Evolutionary conservation across 1,140 invertebrate genomes (phyloP), one percentile per base, ranked within the genome.

Genomic region (Drosophila serrata): DNA sequence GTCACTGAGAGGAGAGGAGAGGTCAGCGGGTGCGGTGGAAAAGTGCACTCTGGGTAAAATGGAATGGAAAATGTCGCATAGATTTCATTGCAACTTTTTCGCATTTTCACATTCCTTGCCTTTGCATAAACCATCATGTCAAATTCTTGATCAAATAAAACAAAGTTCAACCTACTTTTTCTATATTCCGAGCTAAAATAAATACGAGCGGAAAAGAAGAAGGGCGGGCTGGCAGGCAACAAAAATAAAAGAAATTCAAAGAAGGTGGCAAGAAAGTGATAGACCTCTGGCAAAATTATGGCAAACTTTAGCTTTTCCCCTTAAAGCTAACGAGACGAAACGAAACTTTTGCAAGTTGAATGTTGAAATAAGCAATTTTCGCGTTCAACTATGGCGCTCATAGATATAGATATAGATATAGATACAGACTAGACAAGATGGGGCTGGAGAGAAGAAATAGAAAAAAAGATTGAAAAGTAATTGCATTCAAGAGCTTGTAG

Each of bases 321-420:
- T 70, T 58, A 82, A 90, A 75, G 68, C 60, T 78, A 70, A 75
- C 79, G 79, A 72, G 70, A 86, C 78, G 82, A 79, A 82, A 68
- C 58, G 81, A 60, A 74, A 85, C 78, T 90, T 90, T 81, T 70
- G 56, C 48, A 85, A 84, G 81, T 85, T 90, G 48, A 85, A 85
- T 90, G 86, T 90, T 90, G 86, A 90, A 85, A 90, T 90, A 90
- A 90, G 85, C 85, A 81, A 88, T 88, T 88, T 88, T 85, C 85
- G 78, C 78, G 82, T 75, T 61, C 55, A 85, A 65, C 65, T 75
- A 65, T 45, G 37, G 39, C 19, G 19, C 51, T 55, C 12, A 17
- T 11, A 9, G 27, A 60, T 35, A 79, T 35, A 79, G 35, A 60
- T 39, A 61, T 22, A 70, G 3, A 64, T 33, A 74, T 40, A 57